Evolutionary conservation across 2,113 vertebrate genomes (phyloP).

Genomic region (Morone chrysops): DNA sequence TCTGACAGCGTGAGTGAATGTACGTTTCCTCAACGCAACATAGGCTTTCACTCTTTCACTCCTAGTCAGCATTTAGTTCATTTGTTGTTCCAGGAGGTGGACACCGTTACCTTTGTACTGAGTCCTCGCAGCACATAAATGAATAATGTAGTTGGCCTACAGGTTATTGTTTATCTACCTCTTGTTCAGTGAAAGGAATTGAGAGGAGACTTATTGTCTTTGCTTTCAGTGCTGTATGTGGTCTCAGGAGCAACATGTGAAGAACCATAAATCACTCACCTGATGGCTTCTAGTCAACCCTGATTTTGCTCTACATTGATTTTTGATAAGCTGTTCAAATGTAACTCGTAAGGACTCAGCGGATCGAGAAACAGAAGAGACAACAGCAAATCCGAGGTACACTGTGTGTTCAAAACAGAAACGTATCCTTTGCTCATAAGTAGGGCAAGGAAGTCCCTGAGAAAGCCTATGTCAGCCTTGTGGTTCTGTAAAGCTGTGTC

Average conservation of each 20-base stretch:
- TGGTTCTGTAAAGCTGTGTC: conserved; percentile 64
- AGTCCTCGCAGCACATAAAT: conserved; percentile 29
- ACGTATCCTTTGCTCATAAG: conserved; percentile 64
- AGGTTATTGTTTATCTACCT: conserved; percentile 30
- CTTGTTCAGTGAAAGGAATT: conserved; percentile 16
- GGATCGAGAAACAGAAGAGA: conserved; percentile 15
- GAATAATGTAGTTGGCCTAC: conserved; percentile 29
- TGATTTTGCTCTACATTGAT: conserved; percentile 19
- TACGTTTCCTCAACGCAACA: not conserved
- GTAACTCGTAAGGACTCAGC: not conserved
- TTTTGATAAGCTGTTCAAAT: conserved; percentile 22
- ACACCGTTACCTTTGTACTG: conserved; percentile 19
- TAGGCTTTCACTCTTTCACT: not conserved
- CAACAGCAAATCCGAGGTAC: conserved; percentile 14
- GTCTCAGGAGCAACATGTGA: conserved; percentile 2
- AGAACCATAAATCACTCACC: conserved; percentile 19
- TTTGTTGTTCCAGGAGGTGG: not conserved
- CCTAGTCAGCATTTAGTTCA: conserved; percentile 12
- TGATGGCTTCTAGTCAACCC: not conserved
- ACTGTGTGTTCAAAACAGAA: conserved; percentile 61
- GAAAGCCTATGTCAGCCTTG: conserved; percentile 67
- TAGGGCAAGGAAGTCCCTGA: conserved; percentile 75
- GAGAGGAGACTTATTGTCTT: conserved; percentile 10
- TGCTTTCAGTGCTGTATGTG: conserved; percentile 16
- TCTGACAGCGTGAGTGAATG: not conserved